Percentiles rank a stretch among this genome's conserved stretches.
These are phyloP conservation scores for Lordiphosa fenestrarum DNA, from an alignment of 2,888 invertebrate species.

Conservation along the genomic window DNA sequence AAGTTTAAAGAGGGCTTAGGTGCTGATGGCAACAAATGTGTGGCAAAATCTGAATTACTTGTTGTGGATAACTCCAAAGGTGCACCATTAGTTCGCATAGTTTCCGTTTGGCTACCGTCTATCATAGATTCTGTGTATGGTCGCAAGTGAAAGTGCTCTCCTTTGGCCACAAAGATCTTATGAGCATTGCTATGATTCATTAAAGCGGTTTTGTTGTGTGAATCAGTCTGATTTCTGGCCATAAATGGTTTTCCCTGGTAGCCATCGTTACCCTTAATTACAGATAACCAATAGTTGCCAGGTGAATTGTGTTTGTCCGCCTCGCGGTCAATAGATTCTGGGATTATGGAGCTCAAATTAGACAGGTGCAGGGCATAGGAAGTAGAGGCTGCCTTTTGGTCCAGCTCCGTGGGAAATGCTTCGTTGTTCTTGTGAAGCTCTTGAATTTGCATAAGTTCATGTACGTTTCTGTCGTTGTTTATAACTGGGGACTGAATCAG, in stretches of 20 bases:
- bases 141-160: conserved; percentile 36
- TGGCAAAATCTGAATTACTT: neutral
- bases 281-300: neutral
- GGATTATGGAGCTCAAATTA: neutral
- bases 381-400: conserved; percentile 37
- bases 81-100: neutral
- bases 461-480: neutral
- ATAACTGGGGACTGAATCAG: too few species aligned
- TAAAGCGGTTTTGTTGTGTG: neutral
- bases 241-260: conserved; percentile 17
- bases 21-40: neutral
- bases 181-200: conserved; percentile 6
- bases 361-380: conserved; percentile 9
- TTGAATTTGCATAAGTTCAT: too few species aligned
- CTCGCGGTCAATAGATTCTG: neutral
- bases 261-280: neutral
- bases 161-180: conserved; percentile 33
- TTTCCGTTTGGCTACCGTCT: neutral
- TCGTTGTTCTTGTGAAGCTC: neutral
- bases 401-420: conserved; percentile 1
- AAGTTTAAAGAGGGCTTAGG: neutral
- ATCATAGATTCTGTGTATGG: neutral
- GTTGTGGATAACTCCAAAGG: neutral
- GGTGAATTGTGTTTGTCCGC: neutral
- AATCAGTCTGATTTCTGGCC: neutral